These are phyloP conservation scores for Parambassis ranga DNA, from an alignment of 2,797 vertebrate genomes.

Conservation along the genomic window DNA sequence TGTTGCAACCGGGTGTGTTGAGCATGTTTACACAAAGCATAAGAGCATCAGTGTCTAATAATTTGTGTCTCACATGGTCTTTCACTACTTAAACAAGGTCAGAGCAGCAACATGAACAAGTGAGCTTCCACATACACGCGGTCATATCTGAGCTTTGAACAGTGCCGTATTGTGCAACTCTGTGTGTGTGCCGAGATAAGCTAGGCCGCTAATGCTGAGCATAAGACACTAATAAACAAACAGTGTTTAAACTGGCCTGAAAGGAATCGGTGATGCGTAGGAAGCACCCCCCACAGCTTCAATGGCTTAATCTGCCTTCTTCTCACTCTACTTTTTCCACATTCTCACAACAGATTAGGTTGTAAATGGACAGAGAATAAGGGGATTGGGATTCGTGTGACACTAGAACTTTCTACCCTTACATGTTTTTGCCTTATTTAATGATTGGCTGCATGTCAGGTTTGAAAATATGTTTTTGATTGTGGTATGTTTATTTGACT, in stretches of 20 bases:
- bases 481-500: no score
- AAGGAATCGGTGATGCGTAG: slow-evolving; percentile 80
- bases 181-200: slow-evolving; percentile 81
- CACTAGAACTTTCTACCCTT: slow-evolving; percentile 44
- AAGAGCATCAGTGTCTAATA: slow-evolving; percentile 79
- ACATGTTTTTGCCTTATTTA: slow-evolving; percentile 25
- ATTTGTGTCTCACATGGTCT: slow-evolving; percentile 81
- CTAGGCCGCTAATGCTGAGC: slow-evolving; percentile 76
- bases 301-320: slow-evolving; percentile 83
- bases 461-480: background rate
- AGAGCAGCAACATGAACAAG: slow-evolving; percentile 69
- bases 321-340: slow-evolving; percentile 76
- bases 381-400: slow-evolving; percentile 42
- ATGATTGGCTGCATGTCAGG: slow-evolving; percentile 1
- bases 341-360: slow-evolving; percentile 82
- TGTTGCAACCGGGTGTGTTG: slow-evolving; percentile 66
- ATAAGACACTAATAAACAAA: slow-evolving; percentile 88
- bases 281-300: slow-evolving; percentile 71
- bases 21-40: slow-evolving; percentile 82
- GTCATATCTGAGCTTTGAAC: slow-evolving; percentile 77
- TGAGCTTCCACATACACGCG: slow-evolving; percentile 40
- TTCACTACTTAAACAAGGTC: slow-evolving; percentile 80
- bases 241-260: slow-evolving; percentile 84
- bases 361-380: slow-evolving; percentile 69
- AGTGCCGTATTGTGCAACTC: slow-evolving; percentile 71